Evolutionary conservation across 2,888 invertebrate species (phyloP), one percentile per base, ranked within the genome.

Genomic region (Julus scanicus): DNA sequence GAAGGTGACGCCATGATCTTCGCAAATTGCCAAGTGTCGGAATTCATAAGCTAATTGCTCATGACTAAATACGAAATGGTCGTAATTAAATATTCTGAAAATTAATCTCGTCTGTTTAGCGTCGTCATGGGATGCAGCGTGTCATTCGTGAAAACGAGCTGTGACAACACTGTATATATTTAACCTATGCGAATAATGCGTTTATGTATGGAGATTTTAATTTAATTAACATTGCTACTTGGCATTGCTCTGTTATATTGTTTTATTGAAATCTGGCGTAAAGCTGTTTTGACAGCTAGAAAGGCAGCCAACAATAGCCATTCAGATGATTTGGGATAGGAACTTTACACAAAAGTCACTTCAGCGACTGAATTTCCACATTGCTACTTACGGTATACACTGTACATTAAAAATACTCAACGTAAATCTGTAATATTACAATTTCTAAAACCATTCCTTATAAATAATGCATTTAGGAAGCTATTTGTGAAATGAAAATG

Each of bases 31-130:
- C 2, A 6, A 15, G 53, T 53, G 53, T 53, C 53, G 53, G 53
- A 53, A 53, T 53, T 53, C 15, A 15, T 53, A 15, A 57, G 2
- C 6, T 57, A 57, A 57, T 15, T 57, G 57, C n/a, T 57, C 17
- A 4, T 4, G 17, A n/a, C 57, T 57, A 57, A 57, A 57, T 11
- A n/a, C 57, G 57, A 57, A 57, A 57, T 57, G n/a, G 57, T 57
- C 57, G 57, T 57, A 57, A 57, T 57, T 57, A 57, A 57, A 57
- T 57, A 57, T 57, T 57, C 57, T 6, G 57, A 57, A 57, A 57
- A 57, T 53, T 57, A 57, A 57, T 57, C 57, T 17, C 57, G 17
- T 11, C 57, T 57, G n/a, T 57, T 57, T 57, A 57, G n/a, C n/a
- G 57, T 57, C 57, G 57, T n/a, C 57, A 57, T n/a, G 57, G 57